Evolutionary conservation across 2,888 invertebrate species (phyloP).

Genomic region (Epistrophe grossulariae): DNA sequence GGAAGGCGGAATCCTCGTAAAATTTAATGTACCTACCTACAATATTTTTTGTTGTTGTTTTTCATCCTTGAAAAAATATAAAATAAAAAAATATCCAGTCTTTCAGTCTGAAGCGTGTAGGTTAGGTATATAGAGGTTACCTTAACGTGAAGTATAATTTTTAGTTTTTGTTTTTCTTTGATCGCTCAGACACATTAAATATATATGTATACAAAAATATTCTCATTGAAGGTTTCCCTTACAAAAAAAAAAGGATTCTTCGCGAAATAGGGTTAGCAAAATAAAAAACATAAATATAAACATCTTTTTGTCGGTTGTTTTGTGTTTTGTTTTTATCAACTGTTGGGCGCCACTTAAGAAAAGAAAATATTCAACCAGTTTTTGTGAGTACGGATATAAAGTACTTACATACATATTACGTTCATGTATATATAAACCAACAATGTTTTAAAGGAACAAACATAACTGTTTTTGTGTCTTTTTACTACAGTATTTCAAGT

Average conservation of each 20-base stretch:
- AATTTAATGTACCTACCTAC: constrained; percentile 47
- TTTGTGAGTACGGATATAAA: constrained; percentile 10
- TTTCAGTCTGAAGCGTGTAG: neutral
- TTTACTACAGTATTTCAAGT: constrained; percentile 57
- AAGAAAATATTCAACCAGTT: constrained; percentile 24
- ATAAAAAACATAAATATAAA: neutral
- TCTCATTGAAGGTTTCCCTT: neutral
- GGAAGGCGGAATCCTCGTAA: constrained; percentile 45
- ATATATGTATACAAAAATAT: neutral
- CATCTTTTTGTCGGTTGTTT: constrained; percentile 1
- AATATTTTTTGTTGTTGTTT: neutral
- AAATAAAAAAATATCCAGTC: neutral
- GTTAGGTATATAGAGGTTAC: constrained; percentile 6
- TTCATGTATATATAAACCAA: neutral
- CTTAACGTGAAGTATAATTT: constrained; percentile 5
- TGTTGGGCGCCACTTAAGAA: constrained; percentile 32
- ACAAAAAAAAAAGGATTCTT: constrained; percentile 3
- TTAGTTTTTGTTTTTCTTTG: constrained; percentile 43
- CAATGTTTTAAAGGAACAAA: neutral
- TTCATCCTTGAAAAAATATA: constrained; percentile 56
- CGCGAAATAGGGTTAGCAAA: constrained; percentile 9
- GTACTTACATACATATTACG: no score
- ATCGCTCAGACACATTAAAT: constrained; percentile 68
- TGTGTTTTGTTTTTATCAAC: constrained; percentile 11
- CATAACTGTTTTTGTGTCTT: constrained; percentile 52